Conservation (phyloP, 2,797 vertebrate genomes). For the Falco peregrinus region DNA sequence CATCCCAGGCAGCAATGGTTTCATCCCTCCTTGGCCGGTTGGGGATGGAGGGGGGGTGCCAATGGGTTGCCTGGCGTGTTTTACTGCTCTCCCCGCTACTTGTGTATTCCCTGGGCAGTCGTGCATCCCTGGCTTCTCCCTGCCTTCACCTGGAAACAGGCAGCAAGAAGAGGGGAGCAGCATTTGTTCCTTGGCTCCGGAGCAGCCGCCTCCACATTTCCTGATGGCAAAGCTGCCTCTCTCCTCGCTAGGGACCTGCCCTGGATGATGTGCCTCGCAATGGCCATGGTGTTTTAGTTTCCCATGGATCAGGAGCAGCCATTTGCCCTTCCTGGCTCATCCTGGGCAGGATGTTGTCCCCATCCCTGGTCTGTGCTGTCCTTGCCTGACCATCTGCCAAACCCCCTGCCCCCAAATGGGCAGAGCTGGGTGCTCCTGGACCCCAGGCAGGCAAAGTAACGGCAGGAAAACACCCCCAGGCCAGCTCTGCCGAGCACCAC, state of each 20-base stretch:
- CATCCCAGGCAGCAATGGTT: not conserved
- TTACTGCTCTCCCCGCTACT: rapidly evolving
- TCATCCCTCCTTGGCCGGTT: not conserved
- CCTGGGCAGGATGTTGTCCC: rapidly evolving
- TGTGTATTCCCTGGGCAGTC: not conserved
- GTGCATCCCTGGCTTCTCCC: rapidly evolving
- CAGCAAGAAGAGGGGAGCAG: not conserved
- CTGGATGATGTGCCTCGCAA: rapidly evolving
- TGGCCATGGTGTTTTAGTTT: not conserved
- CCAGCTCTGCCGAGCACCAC: too few species aligned
- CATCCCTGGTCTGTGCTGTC: rapidly evolving
- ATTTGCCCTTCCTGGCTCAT: not conserved
- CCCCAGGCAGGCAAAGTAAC: not conserved
- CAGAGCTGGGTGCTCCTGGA: not conserved
- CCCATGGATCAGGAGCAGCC: not conserved
- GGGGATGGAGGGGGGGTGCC: not conserved
- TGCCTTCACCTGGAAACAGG: not conserved
- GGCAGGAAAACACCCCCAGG: not conserved
- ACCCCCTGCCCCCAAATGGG: too few species aligned
- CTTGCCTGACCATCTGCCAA: not conserved
- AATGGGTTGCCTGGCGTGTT: not conserved
- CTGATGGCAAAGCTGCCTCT: not conserved
- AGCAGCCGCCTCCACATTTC: not conserved
- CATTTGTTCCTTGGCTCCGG: too few species aligned
- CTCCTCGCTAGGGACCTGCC: not conserved